Evolutionary conservation across 2,113 vertebrate species (phyloP).

Genomic region (Ivindomyrus marchei): DNA sequence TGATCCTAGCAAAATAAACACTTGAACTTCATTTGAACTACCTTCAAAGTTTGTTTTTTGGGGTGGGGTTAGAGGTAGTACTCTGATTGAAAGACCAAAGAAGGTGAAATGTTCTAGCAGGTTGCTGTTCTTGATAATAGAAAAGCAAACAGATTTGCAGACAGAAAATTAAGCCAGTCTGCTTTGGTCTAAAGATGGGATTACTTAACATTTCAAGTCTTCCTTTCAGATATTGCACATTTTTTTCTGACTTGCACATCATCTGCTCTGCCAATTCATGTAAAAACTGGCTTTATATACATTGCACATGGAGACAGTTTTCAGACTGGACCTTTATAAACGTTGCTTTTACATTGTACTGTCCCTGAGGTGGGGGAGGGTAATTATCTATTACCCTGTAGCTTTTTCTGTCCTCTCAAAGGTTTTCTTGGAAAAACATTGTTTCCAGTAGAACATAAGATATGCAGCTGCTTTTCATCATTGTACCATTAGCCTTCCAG

Average conservation of each 20-base stretch:
- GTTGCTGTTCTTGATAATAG: background rate
- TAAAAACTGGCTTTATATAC: background rate
- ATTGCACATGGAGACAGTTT: background rate
- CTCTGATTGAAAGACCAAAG: background rate
- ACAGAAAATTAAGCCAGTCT: background rate
- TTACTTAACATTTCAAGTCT: background rate
- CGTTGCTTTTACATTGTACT: background rate
- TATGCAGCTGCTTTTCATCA: background rate
- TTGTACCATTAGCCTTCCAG: background rate
- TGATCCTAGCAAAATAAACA: background rate
- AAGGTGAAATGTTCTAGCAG: background rate
- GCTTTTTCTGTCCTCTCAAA: background rate
- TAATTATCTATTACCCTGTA: background rate
- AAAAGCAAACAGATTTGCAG: background rate
- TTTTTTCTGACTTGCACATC: background rate
- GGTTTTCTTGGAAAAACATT: background rate
- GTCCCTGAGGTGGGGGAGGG: background rate
- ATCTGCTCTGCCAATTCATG: background rate
- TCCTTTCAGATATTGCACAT: background rate
- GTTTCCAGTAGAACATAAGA: background rate
- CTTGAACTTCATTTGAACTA: background rate
- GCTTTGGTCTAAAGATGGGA: background rate
- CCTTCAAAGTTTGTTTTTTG: background rate
- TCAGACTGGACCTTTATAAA: background rate
- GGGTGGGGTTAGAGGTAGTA: background rate